Conservation (phyloP, 2,888 invertebrate genomes). For the Drosophila borealis region DNA sequence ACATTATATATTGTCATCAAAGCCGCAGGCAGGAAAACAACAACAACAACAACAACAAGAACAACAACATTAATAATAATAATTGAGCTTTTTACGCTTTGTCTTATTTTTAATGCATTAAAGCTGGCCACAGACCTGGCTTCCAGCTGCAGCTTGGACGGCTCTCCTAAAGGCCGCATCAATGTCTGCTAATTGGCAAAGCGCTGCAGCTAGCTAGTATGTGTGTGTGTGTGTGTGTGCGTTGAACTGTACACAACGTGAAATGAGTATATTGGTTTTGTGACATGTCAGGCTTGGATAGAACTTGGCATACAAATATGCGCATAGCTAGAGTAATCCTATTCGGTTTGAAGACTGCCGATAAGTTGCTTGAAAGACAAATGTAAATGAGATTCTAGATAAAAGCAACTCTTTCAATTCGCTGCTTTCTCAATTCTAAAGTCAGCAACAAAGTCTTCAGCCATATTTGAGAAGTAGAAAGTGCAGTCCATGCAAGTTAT, state of each 20-base stretch:
- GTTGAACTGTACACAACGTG: background rate
- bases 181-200: constrained; percentile 71
- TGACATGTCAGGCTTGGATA: background rate
- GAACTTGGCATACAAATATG: too few species aligned
- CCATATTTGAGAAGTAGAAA: too few species aligned
- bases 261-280: background rate
- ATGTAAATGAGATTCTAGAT: too few species aligned
- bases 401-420: too few species aligned
- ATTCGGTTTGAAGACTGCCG: too few species aligned
- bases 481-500: too few species aligned
- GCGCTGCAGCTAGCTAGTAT: constrained; percentile 26
- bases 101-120: constrained; percentile 17
- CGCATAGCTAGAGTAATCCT: too few species aligned
- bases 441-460: too few species aligned
- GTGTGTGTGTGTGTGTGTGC: background rate
- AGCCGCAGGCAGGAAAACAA: constrained; percentile 14
- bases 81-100: constrained; percentile 5
- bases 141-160: constrained; percentile 1
- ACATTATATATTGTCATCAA: constrained; percentile 32
- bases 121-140: constrained; percentile 4
- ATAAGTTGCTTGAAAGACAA: too few species aligned
- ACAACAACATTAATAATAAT: constrained; percentile 8
- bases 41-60: constrained; percentile 7
- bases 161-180: constrained; percentile 46
- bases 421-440: too few species aligned